Base-by-base conservation (phyloP, 2,797 vertebrate genomes). In the Sus cebifrons region DNA sequence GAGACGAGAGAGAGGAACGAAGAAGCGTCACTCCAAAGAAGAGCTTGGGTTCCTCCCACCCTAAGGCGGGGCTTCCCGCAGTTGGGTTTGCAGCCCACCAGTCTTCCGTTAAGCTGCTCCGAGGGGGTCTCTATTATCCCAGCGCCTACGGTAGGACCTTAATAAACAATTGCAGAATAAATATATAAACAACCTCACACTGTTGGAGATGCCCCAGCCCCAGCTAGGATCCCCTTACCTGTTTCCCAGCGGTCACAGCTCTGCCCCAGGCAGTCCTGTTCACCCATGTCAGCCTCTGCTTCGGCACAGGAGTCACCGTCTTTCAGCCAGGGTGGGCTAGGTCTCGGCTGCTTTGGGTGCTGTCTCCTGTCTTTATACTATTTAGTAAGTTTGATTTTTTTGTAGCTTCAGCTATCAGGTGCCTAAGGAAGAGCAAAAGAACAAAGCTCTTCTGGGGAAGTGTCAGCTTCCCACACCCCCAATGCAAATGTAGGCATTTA, bases 1-100 rank as follows among this genome's bases (percentile, higher is more conserved):
- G 4, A 88, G 29, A 27, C 36, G 20, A 0, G 18, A 54, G 4
- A 88, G 29, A 27, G 12, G 7, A 89, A 11, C 25, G 62, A 54
- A 27, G 62, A 54, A 27, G 4, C 1, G n/a, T 25, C 11, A 56
- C 29, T 49, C 56, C 3, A 29, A 12, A 60, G 4, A 5, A 36
- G 1, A 11, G 13, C 7, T 16, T 4, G 0, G 0, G 15, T 2
- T 56, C 13, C n/a, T 32, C 64, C 3, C 52, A 6, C 23, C 6
- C 3, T 13, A 14, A 21, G 73, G 65, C 0, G 23, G 65, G 14
- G 65, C 49, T 44, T 67, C 8, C 16, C 17, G 27, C 32, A 10
- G 44, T 49, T n/a, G 73, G 20, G 54, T 32, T 7, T 2, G 25
- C 2, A 68, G 29, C 16, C 44, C 25, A 29, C 4, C 25, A 52